Evolutionary conservation across 2,113 vertebrate genomes (phyloP), one percentile per base, ranked within the genome.

Genomic region (Willisornis vidua): DNA sequence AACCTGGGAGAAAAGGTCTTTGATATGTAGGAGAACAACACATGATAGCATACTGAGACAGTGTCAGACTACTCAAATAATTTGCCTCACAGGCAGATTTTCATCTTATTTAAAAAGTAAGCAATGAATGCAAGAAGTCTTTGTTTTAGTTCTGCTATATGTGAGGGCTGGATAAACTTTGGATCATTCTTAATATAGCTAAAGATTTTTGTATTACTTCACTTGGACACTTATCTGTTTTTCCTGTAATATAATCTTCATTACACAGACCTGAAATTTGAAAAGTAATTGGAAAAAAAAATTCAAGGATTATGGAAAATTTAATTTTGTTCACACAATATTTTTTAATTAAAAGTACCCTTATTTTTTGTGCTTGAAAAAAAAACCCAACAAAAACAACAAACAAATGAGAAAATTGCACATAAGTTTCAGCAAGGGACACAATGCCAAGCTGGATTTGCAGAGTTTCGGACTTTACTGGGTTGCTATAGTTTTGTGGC

Each of bases 21-120:
- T 45, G 12, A 39, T 70, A 41, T 76, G 10, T 73, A 54, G 62
- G 63, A 83, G 18, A 90, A 15, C 31, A 91, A 79, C 75, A 76
- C 58, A 25, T 57, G 66, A 65, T 19, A 91, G 28, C 7, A 15
- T 46, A 77, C 8, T 77, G 67, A 83, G 63, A 19, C 59, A 67
- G 16, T 49, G 90, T 51, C 79, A 94, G 75, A 92, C 39, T 23
- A 22, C 46, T 85, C 67, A 73, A 41, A 62, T 89, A 73, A 82
- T 93, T 93, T 82, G 16, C 62, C 75, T 90, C 23, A 63, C 62
- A 46, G 43, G n/a, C 7, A 90, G n/a, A 83, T 45, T 17, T 87
- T 91, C 87, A 85, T 85, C 67, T 51, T 85, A 55, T 66, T 95
- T 65, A 66, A 85, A 76, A 94, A 70, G 7, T 90, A 85, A 49